Evolutionary conservation across 2,797 vertebrate genomes (phyloP), one percentile per base, ranked within the genome.

Genomic region (Oryzias dopingdopingensis): DNA sequence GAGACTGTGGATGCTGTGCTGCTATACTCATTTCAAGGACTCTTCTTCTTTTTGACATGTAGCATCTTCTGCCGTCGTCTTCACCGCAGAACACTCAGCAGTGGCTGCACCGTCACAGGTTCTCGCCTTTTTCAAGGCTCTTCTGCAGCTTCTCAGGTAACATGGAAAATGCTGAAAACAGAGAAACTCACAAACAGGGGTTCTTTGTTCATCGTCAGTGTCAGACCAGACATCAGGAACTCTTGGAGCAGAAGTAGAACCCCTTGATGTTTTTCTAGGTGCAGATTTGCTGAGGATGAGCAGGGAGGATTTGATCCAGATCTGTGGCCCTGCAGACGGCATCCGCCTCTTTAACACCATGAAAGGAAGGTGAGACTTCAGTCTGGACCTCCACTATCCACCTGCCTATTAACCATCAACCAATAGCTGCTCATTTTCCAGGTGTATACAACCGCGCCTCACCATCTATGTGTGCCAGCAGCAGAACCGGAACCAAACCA

Each of bases 61-160:
- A 95, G 94, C 92, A 94, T 88, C 93, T 97, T 72, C 90, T 94
- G 84, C 93, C 95, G 2, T 93, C 93, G 14, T 91, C 93, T 71
- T 93, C 94, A 55, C 95, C 90, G 70, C 94, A 96, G 88, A 94
- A 97, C 10, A 92, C 92, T 59, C 96, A 96, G 89, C 94, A 94
- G 85, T 98, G 96, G 96, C 94, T 98, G 62, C 92, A 94, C 67
- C 93, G 88, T 44, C 93, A 97, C 86, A 89, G 96, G 79, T 98
- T 98, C 91, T 93, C 94, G 4, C 93, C 94, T 68, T 95, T 95
- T 88, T 95, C 93, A 79, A 89, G 93, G 71, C 91, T 96, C 80
- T 96, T 98, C 67, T 91, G 92, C 88, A 96, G 92, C 89, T 98
- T 98, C 92, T 94, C 95, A 59, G 96, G 96, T 98, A 91, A 84